phyloP scores from a whole-genome alignment of 2,113 vertebrate species.

The Ophthalmolycus amberensis region DNA sequence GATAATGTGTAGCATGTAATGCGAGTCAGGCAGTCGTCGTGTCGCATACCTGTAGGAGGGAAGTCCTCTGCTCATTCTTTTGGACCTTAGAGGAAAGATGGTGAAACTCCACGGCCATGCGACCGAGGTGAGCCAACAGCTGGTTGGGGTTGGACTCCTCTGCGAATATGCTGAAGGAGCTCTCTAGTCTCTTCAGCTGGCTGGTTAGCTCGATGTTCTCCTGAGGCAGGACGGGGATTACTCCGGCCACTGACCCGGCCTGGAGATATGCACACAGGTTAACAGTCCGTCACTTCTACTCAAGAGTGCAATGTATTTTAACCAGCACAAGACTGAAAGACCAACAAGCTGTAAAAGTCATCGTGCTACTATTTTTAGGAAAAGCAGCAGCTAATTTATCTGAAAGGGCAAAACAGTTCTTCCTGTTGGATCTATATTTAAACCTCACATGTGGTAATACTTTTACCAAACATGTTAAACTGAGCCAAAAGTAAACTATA shows the following conservation, averaged over 20 bases:
- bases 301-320: constrained; percentile 16
- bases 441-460: neutral
- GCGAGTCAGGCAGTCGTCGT: neutral
- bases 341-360: constrained; percentile 10
- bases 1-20: neutral
- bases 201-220: constrained; percentile 91
- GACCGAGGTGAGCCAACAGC: constrained; percentile 92
- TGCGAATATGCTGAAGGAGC: constrained; percentile 91
- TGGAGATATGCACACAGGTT: constrained; percentile 60
- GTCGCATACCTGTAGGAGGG: constrained; percentile 89
- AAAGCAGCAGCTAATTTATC: constrained; percentile 6
- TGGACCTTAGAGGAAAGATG: constrained; percentile 96
- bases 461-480: neutral
- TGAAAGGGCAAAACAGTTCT: constrained; percentile 46
- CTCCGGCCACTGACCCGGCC: constrained; percentile 68
- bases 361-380: neutral
- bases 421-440: constrained; percentile 40
- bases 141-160: constrained; percentile 95
- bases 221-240: constrained; percentile 73
- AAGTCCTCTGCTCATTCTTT: constrained; percentile 95
- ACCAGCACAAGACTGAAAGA: neutral
- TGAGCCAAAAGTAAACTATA: neutral
- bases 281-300: constrained; percentile 26
- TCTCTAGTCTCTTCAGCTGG: constrained; percentile 94
- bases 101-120: constrained; percentile 97